Conservation (phyloP, 1,140 invertebrate genomes). For the Drosophila lowei region DNA sequence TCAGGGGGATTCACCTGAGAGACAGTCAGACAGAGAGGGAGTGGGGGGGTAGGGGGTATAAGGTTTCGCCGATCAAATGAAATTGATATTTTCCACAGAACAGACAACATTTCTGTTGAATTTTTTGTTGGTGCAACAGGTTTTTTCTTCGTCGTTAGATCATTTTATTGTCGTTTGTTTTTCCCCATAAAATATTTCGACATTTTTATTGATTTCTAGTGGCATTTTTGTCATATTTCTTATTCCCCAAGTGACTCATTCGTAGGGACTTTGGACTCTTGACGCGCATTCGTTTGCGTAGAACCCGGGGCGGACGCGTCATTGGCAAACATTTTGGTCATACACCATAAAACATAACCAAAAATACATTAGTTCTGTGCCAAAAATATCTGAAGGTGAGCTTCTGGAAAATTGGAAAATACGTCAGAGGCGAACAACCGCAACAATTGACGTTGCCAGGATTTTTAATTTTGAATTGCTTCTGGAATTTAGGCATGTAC, state of each 20-base stretch:
- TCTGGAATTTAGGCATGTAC: constrained; percentile 9
- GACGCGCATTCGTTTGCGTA: constrained; percentile 42
- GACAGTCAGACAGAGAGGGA: not conserved
- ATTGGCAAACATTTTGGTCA: constrained; percentile 34
- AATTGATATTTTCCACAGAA: constrained; percentile 59
- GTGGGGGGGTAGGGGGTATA: constrained; percentile 26
- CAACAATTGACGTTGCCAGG: constrained; percentile 24
- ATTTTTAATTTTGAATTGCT: constrained; percentile 42
- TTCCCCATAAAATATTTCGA: constrained; percentile 62
- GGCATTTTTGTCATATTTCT: constrained; percentile 56
- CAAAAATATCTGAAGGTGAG: constrained; percentile 12
- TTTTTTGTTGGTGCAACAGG: constrained; percentile 44
- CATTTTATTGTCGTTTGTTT: constrained; percentile 59
- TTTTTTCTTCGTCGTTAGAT: constrained; percentile 30
- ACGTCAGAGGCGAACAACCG: constrained; percentile 27
- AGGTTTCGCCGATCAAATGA: constrained; percentile 61
- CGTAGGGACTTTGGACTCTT: constrained; percentile 51
- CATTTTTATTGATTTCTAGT: constrained; percentile 67
- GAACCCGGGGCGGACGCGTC: constrained; percentile 21
- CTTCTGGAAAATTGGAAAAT: constrained; percentile 16
- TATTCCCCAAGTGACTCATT: constrained; percentile 52
- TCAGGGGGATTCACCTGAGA: constrained; percentile 42
- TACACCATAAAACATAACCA: constrained; percentile 50
- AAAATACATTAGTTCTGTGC: constrained; percentile 23
- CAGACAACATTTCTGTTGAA: constrained; percentile 75